These are phyloP conservation scores for Chaunax sp. DNA, from an alignment of 2,797 vertebrate genomes.

Conservation along the genomic window DNA sequence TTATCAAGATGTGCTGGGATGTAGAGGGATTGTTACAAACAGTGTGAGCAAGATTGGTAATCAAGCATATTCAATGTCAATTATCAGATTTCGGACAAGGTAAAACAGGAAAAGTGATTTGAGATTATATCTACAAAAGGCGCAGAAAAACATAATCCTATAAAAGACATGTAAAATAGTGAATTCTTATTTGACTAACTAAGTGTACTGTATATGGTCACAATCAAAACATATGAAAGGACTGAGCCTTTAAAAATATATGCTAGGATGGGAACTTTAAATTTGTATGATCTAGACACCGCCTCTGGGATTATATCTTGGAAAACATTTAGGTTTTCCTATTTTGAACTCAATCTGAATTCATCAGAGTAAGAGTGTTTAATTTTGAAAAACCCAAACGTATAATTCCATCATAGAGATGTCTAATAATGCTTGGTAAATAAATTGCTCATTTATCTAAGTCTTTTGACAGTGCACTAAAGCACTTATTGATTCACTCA, in stretches of 20 bases:
- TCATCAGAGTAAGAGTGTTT: conserved; percentile 6
- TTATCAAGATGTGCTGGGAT: conserved; percentile 86
- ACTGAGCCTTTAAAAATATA: neutral
- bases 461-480: conserved; percentile 79
- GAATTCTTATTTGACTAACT: neutral
- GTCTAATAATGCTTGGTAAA: conserved; percentile 72
- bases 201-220: too few species aligned
- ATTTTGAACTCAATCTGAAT: conserved; percentile 4
- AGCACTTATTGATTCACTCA: conserved; percentile 83
- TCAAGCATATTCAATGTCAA: conserved; percentile 15
- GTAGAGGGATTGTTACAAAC: conserved; percentile 56
- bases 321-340: conserved; percentile 5
- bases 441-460: conserved; percentile 71
- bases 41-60: conserved; percentile 41
- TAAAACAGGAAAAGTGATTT: conserved; percentile 33
- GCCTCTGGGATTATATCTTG: neutral
- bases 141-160: neutral
- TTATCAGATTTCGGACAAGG: neutral
- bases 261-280: neutral
- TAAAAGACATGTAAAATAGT: neutral
- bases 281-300: neutral
- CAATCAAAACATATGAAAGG: neutral
- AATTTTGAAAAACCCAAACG: conserved; percentile 31
- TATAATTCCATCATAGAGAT: conserved; percentile 40
- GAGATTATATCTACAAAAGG: neutral